These are phyloP conservation scores for Cremastinae sp. DNA, from an alignment of 2,888 invertebrate genomes.

Conservation along the genomic window DNA sequence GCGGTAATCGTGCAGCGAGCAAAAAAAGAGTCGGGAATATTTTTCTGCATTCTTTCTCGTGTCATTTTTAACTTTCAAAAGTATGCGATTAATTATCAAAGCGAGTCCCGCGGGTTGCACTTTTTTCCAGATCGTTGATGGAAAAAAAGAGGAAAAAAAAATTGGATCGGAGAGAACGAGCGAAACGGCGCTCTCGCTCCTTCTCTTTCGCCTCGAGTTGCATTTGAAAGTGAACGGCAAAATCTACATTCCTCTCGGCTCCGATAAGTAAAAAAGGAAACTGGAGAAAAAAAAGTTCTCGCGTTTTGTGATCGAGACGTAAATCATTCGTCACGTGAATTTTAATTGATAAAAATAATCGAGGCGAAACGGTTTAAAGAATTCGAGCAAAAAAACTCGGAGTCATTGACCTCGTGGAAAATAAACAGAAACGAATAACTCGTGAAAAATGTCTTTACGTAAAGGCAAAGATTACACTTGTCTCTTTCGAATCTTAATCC, in stretches of 20 bases:
- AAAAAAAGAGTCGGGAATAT: too few relatives aligned
- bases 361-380: not conserved
- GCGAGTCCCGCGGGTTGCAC: too few relatives aligned
- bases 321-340: slow-evolving; percentile 4
- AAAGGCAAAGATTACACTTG: too few relatives aligned
- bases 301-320: slow-evolving; percentile 16
- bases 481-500: too few relatives aligned
- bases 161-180: not conserved
- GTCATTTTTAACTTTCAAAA: too few relatives aligned
- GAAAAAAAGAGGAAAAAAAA: not conserved
- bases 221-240: slow-evolving; percentile 44
- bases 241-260: slow-evolving; percentile 35
- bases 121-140: too few relatives aligned
- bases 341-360: slow-evolving; percentile 22
- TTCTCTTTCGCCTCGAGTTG: slow-evolving; percentile 7
- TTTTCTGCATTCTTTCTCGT: too few relatives aligned
- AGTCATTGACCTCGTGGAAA: slow-evolving; percentile 23
- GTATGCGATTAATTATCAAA: too few relatives aligned
- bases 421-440: too few relatives aligned
- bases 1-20: too few relatives aligned
- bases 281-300: too few relatives aligned
- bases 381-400: not conserved
- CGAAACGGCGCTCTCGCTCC: not conserved
- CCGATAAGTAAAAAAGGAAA: slow-evolving; percentile 6
- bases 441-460: too few relatives aligned